Percentiles rank a stretch among this genome's conserved stretches.
Evolutionary conservation across 2,113 vertebrate species (phyloP).

Genomic region (Corythornis vintsioides): DNA sequence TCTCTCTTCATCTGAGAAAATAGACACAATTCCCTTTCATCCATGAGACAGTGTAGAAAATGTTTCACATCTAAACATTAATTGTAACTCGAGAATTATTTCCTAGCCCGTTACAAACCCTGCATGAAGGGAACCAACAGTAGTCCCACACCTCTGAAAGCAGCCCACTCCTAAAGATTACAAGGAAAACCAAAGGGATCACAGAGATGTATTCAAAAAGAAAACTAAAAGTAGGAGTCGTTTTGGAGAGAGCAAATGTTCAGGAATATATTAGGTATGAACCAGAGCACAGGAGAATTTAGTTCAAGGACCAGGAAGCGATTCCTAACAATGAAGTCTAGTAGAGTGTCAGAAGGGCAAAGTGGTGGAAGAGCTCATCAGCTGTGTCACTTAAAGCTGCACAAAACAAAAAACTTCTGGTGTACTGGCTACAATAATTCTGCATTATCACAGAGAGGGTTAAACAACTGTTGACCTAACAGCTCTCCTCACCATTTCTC

Average conservation of each 20-base stretch:
- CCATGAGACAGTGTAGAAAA: neutral
- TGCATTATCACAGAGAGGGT: slow-evolving; percentile 34
- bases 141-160: neutral
- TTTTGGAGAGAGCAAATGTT: neutral
- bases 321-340: neutral
- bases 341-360: neutral
- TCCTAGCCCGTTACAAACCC: neutral
- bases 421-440: slow-evolving; percentile 12
- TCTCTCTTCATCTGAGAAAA: neutral
- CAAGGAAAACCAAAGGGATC: neutral
- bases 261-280: neutral
- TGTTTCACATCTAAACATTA: neutral
- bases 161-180: neutral
- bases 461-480: slow-evolving; percentile 53
- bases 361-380: slow-evolving; percentile 11
- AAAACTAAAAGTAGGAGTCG: neutral
- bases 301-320: neutral
- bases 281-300: neutral
- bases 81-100: neutral
- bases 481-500: slow-evolving; percentile 24
- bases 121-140: neutral
- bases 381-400: slow-evolving; percentile 5
- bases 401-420: slow-evolving; percentile 49
- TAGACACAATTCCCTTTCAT: neutral
- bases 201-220: neutral